Evolutionary conservation across 2,797 vertebrate genomes (phyloP).

Genomic region (Chelmon rostratus): DNA sequence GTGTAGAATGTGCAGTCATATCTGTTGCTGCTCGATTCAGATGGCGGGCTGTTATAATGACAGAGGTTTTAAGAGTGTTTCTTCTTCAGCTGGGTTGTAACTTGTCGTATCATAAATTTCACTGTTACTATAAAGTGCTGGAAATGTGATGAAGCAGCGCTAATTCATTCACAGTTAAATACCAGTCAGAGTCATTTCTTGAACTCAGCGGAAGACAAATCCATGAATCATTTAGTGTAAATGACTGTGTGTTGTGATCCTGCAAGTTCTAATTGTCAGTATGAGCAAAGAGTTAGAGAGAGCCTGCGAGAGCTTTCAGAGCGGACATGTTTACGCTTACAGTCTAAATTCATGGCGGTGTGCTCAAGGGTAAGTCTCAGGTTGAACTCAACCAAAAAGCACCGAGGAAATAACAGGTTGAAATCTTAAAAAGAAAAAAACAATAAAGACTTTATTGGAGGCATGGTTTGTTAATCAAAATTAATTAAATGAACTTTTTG

Average conservation of each 20-base stretch:
- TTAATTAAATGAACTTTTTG: no score
- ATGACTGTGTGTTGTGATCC: background rate
- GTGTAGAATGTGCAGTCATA: conserved; percentile 33
- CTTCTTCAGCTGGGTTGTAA: background rate
- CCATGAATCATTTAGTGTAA: background rate
- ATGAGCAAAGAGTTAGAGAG: background rate
- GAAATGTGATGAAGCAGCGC: background rate
- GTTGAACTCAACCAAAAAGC: background rate
- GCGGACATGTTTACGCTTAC: background rate
- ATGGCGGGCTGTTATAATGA: conserved; percentile 20
- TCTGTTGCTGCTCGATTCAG: conserved; percentile 44
- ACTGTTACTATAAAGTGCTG: background rate
- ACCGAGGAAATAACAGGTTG: background rate
- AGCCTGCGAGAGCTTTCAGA: background rate
- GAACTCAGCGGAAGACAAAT: background rate
- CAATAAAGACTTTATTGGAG: background rate
- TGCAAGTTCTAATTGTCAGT: background rate
- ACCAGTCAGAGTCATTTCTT: background rate
- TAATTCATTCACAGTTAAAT: background rate
- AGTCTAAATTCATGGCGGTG: background rate
- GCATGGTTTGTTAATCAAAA: background rate
- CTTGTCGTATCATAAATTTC: background rate
- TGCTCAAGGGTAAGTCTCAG: background rate
- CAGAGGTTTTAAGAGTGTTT: conserved; percentile 4
- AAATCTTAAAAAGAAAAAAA: background rate